Base-by-base conservation (phyloP, 2,888 invertebrate genomes). In the Brachypalpus laphriformis region DNA sequence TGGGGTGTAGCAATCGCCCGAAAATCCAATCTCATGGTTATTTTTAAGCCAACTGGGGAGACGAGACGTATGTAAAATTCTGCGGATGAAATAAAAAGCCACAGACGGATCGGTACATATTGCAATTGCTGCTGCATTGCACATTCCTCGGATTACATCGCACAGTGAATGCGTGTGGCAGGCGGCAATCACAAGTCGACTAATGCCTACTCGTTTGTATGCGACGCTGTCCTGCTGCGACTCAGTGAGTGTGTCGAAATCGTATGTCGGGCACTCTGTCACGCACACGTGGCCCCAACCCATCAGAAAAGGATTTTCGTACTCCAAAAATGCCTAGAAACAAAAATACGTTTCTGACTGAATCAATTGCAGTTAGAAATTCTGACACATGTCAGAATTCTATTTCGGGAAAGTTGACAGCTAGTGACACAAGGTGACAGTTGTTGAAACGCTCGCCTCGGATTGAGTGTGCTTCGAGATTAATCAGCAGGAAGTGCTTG, bases 401-500 rank as follows among this genome's bases (percentile, higher is more conserved):
- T 83, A 83, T 83, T 83, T 51, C 16, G 57, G 77, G 45, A 57
- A 42, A 72, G 66, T 45, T 77, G 82, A 78, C 80, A 83, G 83
- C 74, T 18, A 68, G 68, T 83, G 82, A 81, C 75, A 81, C 66
- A 76, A 71, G 75, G 75, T 85, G 85, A 85, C 85, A 85, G 81
- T 81, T 81, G 85, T 61, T 85, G 81, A 85, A 81, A 76, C 74
- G 85, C 85, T 66, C n/a, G n/a, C n/a, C n/a, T n/a, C 76, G 71
- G 71, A 81, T 76, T 85, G 81, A 74, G 57, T 25, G 47, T 72
- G 56, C 9, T 11, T 34, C 49, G 57, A 66, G 75, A 75, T 75
- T 75, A 75, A 81, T 81, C 81, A 76, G 81, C 85, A 85, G 85
- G 85, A 85, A 85, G 85, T 76, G 57, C 81, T 85, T 80, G 63